Evolutionary conservation across 1,140 invertebrate species (phyloP).

Genomic region (Planococcus citri): DNA sequence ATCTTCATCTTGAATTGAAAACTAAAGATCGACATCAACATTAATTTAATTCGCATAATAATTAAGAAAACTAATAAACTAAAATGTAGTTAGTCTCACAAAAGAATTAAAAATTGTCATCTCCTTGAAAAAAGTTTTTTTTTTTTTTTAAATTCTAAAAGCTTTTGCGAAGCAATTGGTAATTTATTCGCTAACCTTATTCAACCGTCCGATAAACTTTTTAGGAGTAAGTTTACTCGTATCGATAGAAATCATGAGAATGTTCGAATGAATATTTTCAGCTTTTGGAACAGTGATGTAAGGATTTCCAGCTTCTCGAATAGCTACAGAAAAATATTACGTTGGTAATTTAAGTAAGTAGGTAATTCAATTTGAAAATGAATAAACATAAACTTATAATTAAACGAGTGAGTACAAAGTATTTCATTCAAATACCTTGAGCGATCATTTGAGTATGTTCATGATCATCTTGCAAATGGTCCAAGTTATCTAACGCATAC

Average conservation of each 20-base stretch:
- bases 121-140: no score
- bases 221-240: slow-evolving; percentile 36
- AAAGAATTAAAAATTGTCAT: no score
- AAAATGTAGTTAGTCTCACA: no score
- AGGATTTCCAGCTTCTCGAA: slow-evolving; percentile 36
- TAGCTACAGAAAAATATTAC: no score
- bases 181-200: slow-evolving; percentile 31
- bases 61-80: no score
- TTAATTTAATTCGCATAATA: neutral
- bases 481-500: slow-evolving; percentile 61
- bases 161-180: no score
- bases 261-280: slow-evolving; percentile 60
- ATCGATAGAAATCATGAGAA: slow-evolving; percentile 53
- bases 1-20: neutral
- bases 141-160: no score
- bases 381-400: no score
- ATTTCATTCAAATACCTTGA: slow-evolving; percentile 40
- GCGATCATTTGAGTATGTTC: slow-evolving; percentile 52
- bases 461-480: slow-evolving; percentile 61
- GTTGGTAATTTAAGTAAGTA: no score
- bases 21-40: neutral
- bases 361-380: no score
- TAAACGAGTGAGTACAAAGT: no score
- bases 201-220: slow-evolving; percentile 41
- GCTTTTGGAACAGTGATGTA: slow-evolving; percentile 46